Evolutionary conservation across 2,797 vertebrate species (phyloP).

Genomic region (Tapera naevia): DNA sequence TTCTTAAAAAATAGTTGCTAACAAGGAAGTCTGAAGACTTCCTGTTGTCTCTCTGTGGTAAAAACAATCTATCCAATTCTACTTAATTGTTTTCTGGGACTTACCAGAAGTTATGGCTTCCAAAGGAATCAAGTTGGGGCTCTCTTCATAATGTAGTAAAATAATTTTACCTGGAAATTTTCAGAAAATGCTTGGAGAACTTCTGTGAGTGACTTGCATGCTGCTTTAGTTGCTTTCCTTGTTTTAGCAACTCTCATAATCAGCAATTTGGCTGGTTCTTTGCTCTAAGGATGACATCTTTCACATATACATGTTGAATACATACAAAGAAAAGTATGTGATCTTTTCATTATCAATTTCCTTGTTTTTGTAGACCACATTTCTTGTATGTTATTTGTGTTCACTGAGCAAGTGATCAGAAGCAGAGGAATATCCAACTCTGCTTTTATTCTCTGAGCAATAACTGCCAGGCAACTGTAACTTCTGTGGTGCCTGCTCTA

Average conservation of each 20-base stretch:
- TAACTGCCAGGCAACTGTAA: background rate
- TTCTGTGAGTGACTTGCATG: background rate
- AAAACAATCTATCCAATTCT: background rate
- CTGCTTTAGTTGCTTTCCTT: background rate
- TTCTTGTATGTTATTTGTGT: background rate
- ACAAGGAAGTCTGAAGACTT: background rate
- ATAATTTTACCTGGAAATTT: background rate
- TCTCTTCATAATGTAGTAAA: background rate
- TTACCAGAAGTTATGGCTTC: background rate
- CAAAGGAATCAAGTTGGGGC: background rate
- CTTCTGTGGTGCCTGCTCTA: background rate
- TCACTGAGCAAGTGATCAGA: background rate
- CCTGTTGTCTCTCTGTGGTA: background rate
- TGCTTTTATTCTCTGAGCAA: background rate
- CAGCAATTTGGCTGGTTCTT: background rate
- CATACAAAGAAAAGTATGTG: background rate
- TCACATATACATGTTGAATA: background rate
- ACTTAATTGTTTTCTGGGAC: background rate
- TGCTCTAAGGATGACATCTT: background rate
- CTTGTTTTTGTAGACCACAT: background rate
- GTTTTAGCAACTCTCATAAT: background rate
- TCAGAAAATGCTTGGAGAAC: background rate
- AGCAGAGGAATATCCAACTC: background rate
- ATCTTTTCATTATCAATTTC: background rate
- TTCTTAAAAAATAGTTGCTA: background rate